Conservation (phyloP, 2,113 vertebrate genomes). For the Acinonyx jubatus region DNA sequence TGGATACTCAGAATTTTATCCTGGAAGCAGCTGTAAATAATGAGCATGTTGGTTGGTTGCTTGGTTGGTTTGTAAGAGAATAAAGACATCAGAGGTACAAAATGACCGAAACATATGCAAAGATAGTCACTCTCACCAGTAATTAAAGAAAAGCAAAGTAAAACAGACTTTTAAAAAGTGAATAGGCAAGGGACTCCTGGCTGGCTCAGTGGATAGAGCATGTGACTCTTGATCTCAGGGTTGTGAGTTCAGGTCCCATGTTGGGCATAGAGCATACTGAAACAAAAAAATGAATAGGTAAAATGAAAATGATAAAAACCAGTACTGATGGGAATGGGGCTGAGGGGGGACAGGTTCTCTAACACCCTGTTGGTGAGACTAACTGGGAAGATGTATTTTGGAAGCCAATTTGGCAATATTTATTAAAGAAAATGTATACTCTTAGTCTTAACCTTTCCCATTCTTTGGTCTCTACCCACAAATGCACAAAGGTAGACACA, state of each 20-base stretch:
- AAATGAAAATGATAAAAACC: background rate
- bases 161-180: background rate
- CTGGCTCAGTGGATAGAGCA: too few relatives aligned
- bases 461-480: background rate
- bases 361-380: background rate
- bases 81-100: background rate
- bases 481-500: background rate
- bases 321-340: background rate
- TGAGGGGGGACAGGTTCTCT: background rate
- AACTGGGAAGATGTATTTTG: background rate
- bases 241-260: too few relatives aligned
- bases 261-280: too few relatives aligned
- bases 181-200: too few relatives aligned
- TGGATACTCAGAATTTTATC: background rate
- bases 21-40: background rate
- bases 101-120: background rate
- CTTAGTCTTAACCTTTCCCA: background rate
- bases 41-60: background rate
- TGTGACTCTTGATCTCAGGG: too few relatives aligned
- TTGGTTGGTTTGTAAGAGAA: background rate
- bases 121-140: background rate
- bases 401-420: background rate
- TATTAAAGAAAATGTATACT: background rate
- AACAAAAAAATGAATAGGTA: background rate
- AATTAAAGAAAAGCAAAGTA: background rate